A percentile compares a stretch with the other conserved stretches of the same genome.
These are phyloP conservation scores for Lamellibrachia columna DNA, from an alignment of 2,888 invertebrate species.

Conservation along the genomic window DNA sequence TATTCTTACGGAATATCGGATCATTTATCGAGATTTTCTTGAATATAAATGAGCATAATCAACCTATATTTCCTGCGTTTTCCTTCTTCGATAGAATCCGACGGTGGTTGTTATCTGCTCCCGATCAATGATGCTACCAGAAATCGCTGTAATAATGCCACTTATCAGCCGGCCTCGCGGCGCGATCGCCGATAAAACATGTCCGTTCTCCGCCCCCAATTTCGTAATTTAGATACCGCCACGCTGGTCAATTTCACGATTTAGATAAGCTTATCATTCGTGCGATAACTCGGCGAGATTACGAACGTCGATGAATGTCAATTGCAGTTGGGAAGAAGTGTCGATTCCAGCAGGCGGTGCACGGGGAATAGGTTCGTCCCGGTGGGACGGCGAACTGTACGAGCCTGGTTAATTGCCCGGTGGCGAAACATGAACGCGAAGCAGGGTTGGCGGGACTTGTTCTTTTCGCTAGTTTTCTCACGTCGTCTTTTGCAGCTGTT, in stretches of 20 bases:
- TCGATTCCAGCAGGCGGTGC: neutral
- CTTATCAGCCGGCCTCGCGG: slow-evolving; percentile 1
- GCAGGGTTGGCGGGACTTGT: neutral
- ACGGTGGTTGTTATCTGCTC: neutral
- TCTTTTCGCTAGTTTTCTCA: neutral
- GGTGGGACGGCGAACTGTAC: neutral
- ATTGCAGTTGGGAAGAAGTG: neutral
- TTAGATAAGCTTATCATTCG: slow-evolving; percentile 12
- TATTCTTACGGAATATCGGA: neutral
- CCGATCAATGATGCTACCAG: neutral
- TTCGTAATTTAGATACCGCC: slow-evolving; percentile 11
- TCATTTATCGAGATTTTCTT: neutral
- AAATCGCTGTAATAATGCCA: neutral
- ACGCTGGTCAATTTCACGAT: slow-evolving; percentile 16
- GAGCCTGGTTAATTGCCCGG: neutral
- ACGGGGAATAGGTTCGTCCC: neutral
- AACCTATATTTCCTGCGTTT: neutral
- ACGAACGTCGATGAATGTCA: slow-evolving; percentile 12
- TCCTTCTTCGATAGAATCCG: neutral
- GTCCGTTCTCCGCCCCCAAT: slow-evolving; percentile 16
- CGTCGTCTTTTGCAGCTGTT: neutral
- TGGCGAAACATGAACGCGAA: neutral
- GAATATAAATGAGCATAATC: neutral
- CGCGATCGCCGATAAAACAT: slow-evolving; percentile 7
- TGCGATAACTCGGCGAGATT: slow-evolving; percentile 16